Percentiles rank a stretch among this genome's conserved stretches.
Evolutionary conservation across 2,113 vertebrate species (phyloP).

Genomic region (Phalacrocorax brasilianus): DNA sequence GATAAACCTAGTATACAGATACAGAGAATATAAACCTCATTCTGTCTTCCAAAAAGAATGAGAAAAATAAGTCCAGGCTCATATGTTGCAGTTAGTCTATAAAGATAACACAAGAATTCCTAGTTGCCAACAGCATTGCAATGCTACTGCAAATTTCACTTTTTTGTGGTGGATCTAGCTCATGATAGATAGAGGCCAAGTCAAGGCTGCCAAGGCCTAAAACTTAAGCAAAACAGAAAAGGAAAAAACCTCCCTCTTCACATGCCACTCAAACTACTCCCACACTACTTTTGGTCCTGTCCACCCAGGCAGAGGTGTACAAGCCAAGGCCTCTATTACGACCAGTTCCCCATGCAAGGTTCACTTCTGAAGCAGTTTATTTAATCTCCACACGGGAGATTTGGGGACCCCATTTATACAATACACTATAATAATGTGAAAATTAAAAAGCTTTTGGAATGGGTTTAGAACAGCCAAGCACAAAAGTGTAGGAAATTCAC

Average conservation of each 20-base stretch:
- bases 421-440: slow-evolving; percentile 13
- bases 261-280: background rate
- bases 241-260: background rate
- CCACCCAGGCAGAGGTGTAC: background rate
- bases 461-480: slow-evolving; percentile 25
- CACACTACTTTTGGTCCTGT: background rate
- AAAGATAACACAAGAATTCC: background rate
- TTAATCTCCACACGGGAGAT: background rate
- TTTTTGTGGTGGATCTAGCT: background rate
- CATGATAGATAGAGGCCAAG: background rate
- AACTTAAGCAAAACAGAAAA: background rate
- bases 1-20: background rate
- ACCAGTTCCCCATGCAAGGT: background rate
- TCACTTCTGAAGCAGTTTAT: background rate
- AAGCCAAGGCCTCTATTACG: background rate
- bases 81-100: background rate
- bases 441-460: slow-evolving; percentile 64
- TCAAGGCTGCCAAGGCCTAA: background rate
- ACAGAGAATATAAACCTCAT: background rate
- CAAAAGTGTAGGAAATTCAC: slow-evolving; percentile 46
- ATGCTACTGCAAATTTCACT: background rate
- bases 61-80: background rate
- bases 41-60: background rate
- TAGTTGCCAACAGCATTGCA: background rate
- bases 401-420: background rate